These are phyloP conservation scores for Clanis bilineata DNA, from an alignment of 2,888 invertebrate species.

Conservation along the genomic window DNA sequence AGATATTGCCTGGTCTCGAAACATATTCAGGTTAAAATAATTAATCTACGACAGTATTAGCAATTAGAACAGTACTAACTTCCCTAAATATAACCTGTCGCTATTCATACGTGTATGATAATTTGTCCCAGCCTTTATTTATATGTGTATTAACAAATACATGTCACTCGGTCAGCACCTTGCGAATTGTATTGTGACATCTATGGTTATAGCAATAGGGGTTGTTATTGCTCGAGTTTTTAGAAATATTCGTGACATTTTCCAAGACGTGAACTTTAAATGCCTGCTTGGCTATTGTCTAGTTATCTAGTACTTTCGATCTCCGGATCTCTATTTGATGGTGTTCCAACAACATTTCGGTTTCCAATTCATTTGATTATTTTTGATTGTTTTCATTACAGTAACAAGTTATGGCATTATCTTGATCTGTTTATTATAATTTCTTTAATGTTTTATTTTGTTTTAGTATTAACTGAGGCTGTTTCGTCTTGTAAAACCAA, in stretches of 20 bases:
- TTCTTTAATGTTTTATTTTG: neutral
- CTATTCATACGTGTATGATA: constrained; percentile 6
- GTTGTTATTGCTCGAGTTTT: neutral
- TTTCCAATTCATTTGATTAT: constrained; percentile 8
- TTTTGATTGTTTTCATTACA: neutral
- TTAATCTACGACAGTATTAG: neutral
- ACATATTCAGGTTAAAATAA: neutral
- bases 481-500: neutral
- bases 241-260: constrained; percentile 45
- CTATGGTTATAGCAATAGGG: neutral
- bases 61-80: neutral
- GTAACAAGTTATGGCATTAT: constrained; percentile 1
- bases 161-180: constrained; percentile 16
- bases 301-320: constrained; percentile 53
- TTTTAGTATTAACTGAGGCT: neutral
- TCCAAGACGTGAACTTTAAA: constrained; percentile 65
- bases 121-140: constrained; percentile 14
- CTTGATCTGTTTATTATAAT: constrained; percentile 3
- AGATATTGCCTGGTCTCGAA: neutral
- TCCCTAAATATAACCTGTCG: constrained; percentile 5
- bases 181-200: constrained; percentile 7
- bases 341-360: neutral
- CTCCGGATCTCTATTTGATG: constrained; percentile 22
- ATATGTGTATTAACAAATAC: constrained; percentile 15
- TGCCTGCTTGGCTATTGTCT: constrained; percentile 46